Evolutionary conservation across 2,888 invertebrate genomes (phyloP).

Genomic region (Athalia cordata): DNA sequence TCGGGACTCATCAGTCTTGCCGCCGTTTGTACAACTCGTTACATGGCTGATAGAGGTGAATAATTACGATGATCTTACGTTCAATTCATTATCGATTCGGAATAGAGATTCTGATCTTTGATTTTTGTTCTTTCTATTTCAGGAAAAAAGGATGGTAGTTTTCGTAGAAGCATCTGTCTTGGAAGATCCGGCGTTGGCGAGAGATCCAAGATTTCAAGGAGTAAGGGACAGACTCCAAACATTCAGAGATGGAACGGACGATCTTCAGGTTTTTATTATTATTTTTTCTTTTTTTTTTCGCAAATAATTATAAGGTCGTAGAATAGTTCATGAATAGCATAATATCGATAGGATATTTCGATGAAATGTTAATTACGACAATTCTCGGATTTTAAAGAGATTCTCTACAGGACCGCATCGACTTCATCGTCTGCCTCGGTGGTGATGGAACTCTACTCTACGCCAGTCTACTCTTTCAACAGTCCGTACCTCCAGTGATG

Average conservation of each 20-base stretch:
- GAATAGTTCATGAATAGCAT: not conserved
- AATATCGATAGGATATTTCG: constrained; percentile 27
- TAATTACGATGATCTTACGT: not conserved
- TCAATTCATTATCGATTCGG: too few species aligned
- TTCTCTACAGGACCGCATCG: constrained; percentile 87
- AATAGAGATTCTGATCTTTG: constrained; percentile 36
- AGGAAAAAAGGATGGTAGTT: constrained; percentile 97
- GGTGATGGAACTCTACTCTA: constrained; percentile 98
- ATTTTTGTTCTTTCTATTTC: constrained; percentile 60
- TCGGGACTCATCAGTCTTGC: constrained; percentile 90
- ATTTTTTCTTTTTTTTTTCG: not conserved
- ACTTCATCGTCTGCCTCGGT: constrained; percentile 96
- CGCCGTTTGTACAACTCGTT: constrained; percentile 94
- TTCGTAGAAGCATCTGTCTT: constrained; percentile 94
- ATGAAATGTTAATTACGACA: constrained; percentile 39
- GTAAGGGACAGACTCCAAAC: constrained; percentile 92
- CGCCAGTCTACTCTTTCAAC: constrained; percentile 95
- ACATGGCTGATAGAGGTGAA: constrained; percentile 93
- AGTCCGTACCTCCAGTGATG: constrained; percentile 98
- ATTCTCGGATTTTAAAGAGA: constrained; percentile 44
- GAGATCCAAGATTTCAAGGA: constrained; percentile 83
- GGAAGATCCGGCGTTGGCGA: constrained; percentile 86
- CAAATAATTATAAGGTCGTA: not conserved
- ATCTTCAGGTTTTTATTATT: constrained; percentile 77
- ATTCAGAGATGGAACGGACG: constrained; percentile 90